A percentile compares a stretch with the other conserved stretches of the same genome.
These are phyloP conservation scores for Papilio gigon DNA, from an alignment of 2,888 invertebrate genomes.

Conservation along the genomic window DNA sequence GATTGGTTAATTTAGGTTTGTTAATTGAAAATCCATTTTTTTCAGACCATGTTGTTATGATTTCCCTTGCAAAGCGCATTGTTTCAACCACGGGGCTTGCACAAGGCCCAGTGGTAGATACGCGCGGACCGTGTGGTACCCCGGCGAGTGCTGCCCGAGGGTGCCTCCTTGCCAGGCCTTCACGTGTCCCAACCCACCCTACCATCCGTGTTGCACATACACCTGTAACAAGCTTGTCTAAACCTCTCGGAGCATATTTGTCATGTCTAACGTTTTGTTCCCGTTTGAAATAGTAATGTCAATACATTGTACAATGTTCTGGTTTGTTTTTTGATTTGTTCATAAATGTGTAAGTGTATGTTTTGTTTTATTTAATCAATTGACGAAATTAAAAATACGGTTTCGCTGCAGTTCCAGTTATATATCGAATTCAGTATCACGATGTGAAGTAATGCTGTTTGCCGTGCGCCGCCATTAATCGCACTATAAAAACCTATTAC, in stretches of 20 bases:
- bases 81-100: conserved; percentile 75
- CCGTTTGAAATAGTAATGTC: conserved; percentile 6
- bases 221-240: conserved; percentile 73
- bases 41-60: conserved; percentile 77
- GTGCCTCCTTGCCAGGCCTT: conserved; percentile 76
- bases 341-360: conserved; percentile 20
- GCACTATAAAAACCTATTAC: too few relatives aligned
- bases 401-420: too few relatives aligned
- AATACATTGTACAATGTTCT: conserved; percentile 1
- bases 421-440: too few relatives aligned
- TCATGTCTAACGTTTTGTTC: conserved; percentile 5
- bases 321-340: background rate
- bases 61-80: conserved; percentile 75
- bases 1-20: too few relatives aligned
- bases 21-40: too few relatives aligned
- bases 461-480: too few relatives aligned
- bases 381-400: too few relatives aligned
- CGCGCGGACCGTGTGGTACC: conserved; percentile 73
- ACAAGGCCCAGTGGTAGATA: conserved; percentile 75
- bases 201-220: conserved; percentile 72
- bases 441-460: too few relatives aligned
- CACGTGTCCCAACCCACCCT: conserved; percentile 75
- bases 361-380: background rate
- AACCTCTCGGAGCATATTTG: conserved; percentile 13
- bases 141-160: conserved; percentile 70